Evolutionary conservation across 2,113 vertebrate genomes (phyloP).

Genomic region (Ia io): DNA sequence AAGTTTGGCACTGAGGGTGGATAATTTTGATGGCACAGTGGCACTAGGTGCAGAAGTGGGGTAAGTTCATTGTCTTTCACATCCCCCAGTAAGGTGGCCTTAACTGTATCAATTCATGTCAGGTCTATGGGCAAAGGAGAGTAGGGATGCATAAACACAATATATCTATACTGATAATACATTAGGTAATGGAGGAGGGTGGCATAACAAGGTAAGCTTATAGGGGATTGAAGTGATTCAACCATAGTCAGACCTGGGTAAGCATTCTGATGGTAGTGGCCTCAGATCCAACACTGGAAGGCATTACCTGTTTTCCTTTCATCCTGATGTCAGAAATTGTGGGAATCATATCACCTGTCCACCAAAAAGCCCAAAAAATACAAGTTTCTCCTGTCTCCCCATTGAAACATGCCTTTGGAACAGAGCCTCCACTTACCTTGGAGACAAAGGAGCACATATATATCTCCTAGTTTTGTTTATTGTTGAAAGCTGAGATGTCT

Average conservation of each 20-base stretch:
- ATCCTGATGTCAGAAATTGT: neutral
- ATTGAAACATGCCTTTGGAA: neutral
- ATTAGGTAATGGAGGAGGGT: neutral
- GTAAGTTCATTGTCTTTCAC: neutral
- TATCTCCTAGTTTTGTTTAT: neutral
- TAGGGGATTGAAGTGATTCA: neutral
- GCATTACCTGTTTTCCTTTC: neutral
- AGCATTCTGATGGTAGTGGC: neutral
- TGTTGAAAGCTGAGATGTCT: neutral
- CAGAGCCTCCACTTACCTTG: neutral
- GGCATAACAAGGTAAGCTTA: neutral
- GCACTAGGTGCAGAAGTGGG: neutral
- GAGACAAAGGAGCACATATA: neutral
- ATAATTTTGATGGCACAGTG: neutral
- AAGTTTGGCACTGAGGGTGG: neutral
- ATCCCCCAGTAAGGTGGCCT: neutral
- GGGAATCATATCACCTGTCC: neutral
- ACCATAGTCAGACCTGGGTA: neutral
- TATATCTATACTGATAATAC: neutral
- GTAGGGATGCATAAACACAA: neutral
- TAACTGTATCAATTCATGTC: neutral
- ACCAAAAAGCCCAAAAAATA: neutral
- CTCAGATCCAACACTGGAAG: neutral
- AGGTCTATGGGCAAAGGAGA: neutral
- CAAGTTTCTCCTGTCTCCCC: neutral